Percentiles rank a stretch among this genome's conserved stretches.
These are phyloP conservation scores for Bimastos eiseni DNA, from an alignment of 2,888 invertebrate genomes.

Conservation along the genomic window DNA sequence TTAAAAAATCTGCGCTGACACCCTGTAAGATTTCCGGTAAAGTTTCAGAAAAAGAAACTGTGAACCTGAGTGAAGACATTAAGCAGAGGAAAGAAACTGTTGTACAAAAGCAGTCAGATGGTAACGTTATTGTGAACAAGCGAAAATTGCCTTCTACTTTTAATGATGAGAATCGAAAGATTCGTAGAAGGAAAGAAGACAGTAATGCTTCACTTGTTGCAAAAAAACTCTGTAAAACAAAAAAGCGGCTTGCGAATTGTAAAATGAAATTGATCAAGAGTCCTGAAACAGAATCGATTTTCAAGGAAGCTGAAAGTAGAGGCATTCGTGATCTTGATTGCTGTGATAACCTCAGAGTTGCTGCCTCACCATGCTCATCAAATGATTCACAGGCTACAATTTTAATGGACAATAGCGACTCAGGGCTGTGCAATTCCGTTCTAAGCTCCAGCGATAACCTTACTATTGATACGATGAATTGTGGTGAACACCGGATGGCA, in stretches of 20 bases:
- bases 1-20: background rate
- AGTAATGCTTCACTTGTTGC: background rate
- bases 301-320: background rate
- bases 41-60: background rate
- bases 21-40: background rate
- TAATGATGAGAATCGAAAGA: background rate
- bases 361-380: background rate
- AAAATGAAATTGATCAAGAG: background rate
- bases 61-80: background rate
- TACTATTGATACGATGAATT: background rate
- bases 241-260: background rate
- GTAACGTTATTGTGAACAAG: background rate
- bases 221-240: background rate
- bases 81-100: background rate
- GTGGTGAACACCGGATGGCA: background rate
- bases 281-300: background rate
- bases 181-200: background rate
- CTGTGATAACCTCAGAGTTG: background rate
- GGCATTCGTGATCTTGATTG: background rate
- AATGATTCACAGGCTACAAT: slow-evolving; percentile 8
- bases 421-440: background rate
- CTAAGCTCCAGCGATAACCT: background rate
- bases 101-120: background rate
- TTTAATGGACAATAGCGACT: background rate
- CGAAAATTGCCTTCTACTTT: background rate